phyloP scores from a whole-genome alignment of 2,797 vertebrate genomes.

The Dromococcyx pavoninus region DNA sequence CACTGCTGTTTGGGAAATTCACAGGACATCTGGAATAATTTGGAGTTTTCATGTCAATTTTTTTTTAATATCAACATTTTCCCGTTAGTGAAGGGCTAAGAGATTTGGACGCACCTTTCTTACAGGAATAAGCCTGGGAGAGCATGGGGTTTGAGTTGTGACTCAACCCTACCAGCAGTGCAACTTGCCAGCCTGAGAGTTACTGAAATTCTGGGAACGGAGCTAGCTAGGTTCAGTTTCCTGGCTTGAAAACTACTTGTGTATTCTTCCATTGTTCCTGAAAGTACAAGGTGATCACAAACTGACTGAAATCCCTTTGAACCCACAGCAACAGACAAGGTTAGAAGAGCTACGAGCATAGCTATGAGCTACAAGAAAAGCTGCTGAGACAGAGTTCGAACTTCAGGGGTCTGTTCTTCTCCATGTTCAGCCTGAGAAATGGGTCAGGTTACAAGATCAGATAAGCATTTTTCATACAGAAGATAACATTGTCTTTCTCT shows the following conservation, averaged over 20 bases:
- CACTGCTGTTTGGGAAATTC: conserved; percentile 14
- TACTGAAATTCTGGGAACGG: neutral
- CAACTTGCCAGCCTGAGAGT: neutral
- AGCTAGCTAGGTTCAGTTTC: neutral
- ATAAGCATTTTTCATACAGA: conserved; percentile 14
- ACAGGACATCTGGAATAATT: conserved; percentile 53
- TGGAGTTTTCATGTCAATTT: neutral
- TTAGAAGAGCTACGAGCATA: neutral
- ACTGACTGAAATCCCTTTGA: neutral
- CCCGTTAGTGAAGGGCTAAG: neutral
- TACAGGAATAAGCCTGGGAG: neutral
- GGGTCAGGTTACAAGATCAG: neutral
- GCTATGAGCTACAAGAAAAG: neutral
- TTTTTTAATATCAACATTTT: neutral
- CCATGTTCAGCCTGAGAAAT: neutral
- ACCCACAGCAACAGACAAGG: neutral
- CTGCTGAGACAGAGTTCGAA: neutral
- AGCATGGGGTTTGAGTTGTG: neutral
- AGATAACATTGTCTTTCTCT: conserved; percentile 16
- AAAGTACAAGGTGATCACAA: neutral
- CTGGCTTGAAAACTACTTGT: neutral
- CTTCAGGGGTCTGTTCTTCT: neutral
- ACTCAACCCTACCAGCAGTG: fast-evolving
- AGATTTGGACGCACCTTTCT: neutral
- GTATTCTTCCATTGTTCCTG: neutral